Base-by-base conservation (phyloP, 2,888 invertebrate species). In the Metellina segmentata region DNA sequence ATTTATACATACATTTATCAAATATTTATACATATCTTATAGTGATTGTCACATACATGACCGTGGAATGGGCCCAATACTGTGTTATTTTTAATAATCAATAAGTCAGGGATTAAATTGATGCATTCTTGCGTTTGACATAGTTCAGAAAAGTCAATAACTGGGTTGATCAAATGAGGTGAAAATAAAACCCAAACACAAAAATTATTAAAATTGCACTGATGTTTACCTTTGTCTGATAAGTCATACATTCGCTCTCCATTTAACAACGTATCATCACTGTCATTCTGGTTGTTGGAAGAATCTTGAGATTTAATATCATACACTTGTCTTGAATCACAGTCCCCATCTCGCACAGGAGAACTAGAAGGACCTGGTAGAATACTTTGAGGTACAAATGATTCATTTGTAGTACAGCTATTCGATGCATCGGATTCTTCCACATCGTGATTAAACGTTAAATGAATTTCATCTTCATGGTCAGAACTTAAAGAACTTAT, bases 401-500 rank as follows among this genome's bases (percentile, higher is more conserved):
- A 78, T 74, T 91, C 91, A 70, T 49, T 83, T 9, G 72, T 79
- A 34, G 88, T 72, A 74, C 87, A 91, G 78, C 91, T 91, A 34
- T 88, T 88, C 4, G 91, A 91, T 74, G 91, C 70, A 79, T 91
- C 91, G 19, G 91, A 91, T 74, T 88, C 91, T 34, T 53, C 82
- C 16, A 11, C 61, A 48, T 88, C 91, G 49, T 34, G 82, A 51
- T 78, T 88, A 20, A 91, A 85, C 1, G 88, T 78, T 69, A 85
- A 91, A 79, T 91, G 91, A 1, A 91, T 61, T 52, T 91, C 91
- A 11, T 92, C 92, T 85, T 92, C 89, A 49, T 89, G 85, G 74
- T 92, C 92, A 48, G 92, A 92, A 48, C 61, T 87, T 16, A 81
- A 71, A n/a, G 81, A 20, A 48, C 74, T 81, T 79, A 72, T 20